Evolutionary conservation across 1,140 invertebrate genomes (phyloP).

Genomic region (Copidosoma floridanum): DNA sequence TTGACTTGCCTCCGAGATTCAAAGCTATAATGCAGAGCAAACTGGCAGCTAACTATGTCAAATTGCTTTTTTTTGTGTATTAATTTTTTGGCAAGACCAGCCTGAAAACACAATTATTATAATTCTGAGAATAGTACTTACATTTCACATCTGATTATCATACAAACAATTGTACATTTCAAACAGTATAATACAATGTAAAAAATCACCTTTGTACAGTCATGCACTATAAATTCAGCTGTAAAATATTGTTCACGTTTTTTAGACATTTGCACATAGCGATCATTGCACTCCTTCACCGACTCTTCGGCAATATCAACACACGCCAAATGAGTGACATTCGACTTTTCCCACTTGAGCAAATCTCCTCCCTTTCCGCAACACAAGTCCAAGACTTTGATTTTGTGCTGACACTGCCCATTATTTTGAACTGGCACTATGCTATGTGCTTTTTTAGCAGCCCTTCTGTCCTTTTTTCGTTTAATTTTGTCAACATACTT

Average conservation of each 20-base stretch:
- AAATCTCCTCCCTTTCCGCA: not conserved
- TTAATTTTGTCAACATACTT: not conserved
- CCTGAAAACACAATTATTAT: not conserved
- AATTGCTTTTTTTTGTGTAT: too few species aligned
- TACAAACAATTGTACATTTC: not conserved
- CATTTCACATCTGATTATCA: not conserved
- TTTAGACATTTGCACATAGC: not conserved
- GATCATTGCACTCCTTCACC: not conserved
- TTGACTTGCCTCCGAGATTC: not conserved
- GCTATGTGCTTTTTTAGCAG: too few species aligned
- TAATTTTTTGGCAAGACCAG: too few species aligned
- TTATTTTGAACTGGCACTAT: too few species aligned
- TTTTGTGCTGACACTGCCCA: too few species aligned
- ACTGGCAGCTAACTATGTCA: not conserved
- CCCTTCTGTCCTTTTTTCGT: not conserved
- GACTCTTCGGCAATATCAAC: not conserved
- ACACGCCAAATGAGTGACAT: not conserved
- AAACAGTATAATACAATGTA: not conserved
- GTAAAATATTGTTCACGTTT: not conserved
- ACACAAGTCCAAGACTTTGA: not conserved
- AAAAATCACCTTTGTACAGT: not conserved
- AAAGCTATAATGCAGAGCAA: not conserved
- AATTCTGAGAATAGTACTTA: not conserved
- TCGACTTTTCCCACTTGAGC: not conserved
- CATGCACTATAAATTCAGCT: not conserved